Evolutionary conservation across 2,113 vertebrate genomes (phyloP).

Genomic region (Emydocephalus ijimae): DNA sequence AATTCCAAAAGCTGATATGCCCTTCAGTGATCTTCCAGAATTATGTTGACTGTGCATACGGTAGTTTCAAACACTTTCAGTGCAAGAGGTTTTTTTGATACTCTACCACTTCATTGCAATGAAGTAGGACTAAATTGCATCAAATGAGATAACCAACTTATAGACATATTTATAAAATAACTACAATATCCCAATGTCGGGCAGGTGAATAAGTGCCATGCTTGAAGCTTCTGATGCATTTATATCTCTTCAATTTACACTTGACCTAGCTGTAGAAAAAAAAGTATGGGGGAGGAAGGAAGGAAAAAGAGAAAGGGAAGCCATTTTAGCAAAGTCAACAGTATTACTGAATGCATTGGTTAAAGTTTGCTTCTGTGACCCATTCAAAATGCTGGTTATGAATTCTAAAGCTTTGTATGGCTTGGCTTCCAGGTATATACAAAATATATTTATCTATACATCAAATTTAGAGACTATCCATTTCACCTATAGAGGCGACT

Average conservation of each 20-base stretch:
- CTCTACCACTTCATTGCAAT: background rate
- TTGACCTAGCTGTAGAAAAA: background rate
- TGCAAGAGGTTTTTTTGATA: background rate
- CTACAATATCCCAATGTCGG: background rate
- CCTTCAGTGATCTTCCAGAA: background rate
- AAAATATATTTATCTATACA: background rate
- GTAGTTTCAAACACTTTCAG: background rate
- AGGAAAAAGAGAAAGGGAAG: background rate
- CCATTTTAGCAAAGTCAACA: background rate
- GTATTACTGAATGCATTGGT: background rate
- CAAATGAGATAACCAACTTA: background rate
- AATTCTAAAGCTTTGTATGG: background rate
- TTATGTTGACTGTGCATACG: background rate
- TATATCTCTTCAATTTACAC: background rate
- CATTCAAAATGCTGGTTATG: background rate
- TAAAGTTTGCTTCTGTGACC: background rate
- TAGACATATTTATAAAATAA: background rate
- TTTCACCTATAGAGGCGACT: background rate
- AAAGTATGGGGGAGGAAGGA: background rate
- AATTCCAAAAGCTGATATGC: background rate
- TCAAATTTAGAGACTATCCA: background rate
- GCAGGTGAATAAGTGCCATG: background rate
- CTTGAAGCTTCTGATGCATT: background rate
- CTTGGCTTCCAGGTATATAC: background rate
- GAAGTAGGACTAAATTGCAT: background rate